A percentile compares a stretch with the other conserved stretches of the same genome.
Evolutionary conservation across 2,113 vertebrate species (phyloP).

Genomic region (Dasypus novemcinctus): DNA sequence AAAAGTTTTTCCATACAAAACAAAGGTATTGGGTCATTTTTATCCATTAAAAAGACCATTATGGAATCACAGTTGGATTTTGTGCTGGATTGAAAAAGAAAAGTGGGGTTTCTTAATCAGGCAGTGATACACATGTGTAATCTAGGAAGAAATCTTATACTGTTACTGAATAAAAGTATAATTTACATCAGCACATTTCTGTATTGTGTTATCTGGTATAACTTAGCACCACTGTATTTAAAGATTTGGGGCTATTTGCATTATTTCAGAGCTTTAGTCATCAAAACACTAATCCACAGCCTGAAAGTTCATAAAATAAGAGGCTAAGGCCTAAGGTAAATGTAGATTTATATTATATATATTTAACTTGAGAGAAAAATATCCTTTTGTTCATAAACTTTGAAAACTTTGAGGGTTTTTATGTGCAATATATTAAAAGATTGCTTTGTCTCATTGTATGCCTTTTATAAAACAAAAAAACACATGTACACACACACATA

Average conservation of each 20-base stretch:
- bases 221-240: constrained; percentile 79
- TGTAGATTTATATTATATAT: background rate
- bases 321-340: constrained; percentile 4
- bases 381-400: constrained; percentile 1
- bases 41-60: constrained; percentile 76
- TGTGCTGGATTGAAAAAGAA: constrained; percentile 76
- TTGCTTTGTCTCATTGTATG: constrained; percentile 41
- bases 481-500: background rate
- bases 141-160: constrained; percentile 71
- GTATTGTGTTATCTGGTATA: constrained; percentile 68
- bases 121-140: constrained; percentile 74
- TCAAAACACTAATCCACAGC: constrained; percentile 75
- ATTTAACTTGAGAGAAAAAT: background rate
- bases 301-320: constrained; percentile 61
- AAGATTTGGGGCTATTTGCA: constrained; percentile 78
- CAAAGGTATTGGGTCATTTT: constrained; percentile 75
- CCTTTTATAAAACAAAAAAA: constrained; percentile 28
- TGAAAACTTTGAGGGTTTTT: background rate
- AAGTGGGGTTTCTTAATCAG: constrained; percentile 72
- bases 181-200: constrained; percentile 69
- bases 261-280: constrained; percentile 68
- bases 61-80: constrained; percentile 78
- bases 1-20: constrained; percentile 79
- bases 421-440: background rate
- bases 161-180: constrained; percentile 56